Evolutionary conservation across 2,888 invertebrate species (phyloP), one percentile per base, ranked within the genome.

Genomic region (Epinotia nisella): DNA sequence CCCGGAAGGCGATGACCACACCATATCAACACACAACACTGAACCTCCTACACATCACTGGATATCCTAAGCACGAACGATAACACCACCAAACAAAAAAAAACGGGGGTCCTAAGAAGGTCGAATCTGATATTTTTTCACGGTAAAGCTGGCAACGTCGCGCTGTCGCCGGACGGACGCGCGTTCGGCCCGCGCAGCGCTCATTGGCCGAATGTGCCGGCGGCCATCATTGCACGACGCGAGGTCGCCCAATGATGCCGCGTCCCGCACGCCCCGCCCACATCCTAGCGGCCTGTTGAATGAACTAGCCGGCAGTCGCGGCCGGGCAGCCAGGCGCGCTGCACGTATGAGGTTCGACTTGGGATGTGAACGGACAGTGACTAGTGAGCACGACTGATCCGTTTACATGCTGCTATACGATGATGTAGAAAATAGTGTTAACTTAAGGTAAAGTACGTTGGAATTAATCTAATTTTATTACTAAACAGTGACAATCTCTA

Each of bases 81-180:
- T 93, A 93, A 93, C 93, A 89, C 90, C 89, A 89, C 88, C 87
- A 90, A 92, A 92, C 90, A 91, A 93, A 92, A 90, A 90, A 92
- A 93, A 92, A 88, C 89, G 86, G 88, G 93, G 92, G 91, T 91
- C 92, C 93, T 88, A 92, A 92, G 92, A 93, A 92, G 93, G 92
- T 93, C 92, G 93, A 93, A 92, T 92, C 91, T 91, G 91, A 90
- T 92, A 87, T 90, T 92, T 92, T 91, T 93, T 92, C 90, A 73
- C 86, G 86, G 85, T 85, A 88, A 88, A 92, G 90, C 91, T 92
- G 92, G 93, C 93, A 93, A 92, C 93, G 92, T 90, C 92, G 92
- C 92, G 79, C 82, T 82, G 83, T 86, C 80, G 87, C 84, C 86
- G 87, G 87, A 89, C 90, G 90, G 88, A 91, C 93, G 91, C 90